Percentiles rank a stretch among this genome's conserved stretches.
These are phyloP conservation scores for Pterostichus niger DNA, from an alignment of 2,888 invertebrate genomes.

Conservation along the genomic window DNA sequence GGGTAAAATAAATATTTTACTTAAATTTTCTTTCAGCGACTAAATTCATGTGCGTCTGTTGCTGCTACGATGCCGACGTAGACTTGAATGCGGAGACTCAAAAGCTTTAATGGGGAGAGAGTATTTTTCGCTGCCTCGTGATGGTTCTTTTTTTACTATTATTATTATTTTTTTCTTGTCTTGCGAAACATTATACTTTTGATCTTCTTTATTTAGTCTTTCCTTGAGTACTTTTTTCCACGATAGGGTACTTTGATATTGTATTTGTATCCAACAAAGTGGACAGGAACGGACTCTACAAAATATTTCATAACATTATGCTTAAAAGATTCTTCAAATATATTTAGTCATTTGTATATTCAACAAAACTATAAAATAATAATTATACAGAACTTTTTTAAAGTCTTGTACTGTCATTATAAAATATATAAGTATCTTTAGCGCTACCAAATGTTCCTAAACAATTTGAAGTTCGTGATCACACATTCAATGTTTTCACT, in stretches of 20 bases:
- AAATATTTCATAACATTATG: neutral
- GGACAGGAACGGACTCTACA: neutral
- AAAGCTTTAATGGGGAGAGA: constrained; percentile 7
- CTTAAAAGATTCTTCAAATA: neutral
- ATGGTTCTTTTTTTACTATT: constrained; percentile 26
- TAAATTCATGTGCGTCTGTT: constrained; percentile 25
- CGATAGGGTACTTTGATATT: constrained; percentile 26
- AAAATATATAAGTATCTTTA: too few relatives aligned
- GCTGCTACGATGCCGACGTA: constrained; percentile 2
- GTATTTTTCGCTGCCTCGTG: constrained; percentile 3
- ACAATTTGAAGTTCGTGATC: too few relatives aligned
- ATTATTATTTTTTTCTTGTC: constrained; percentile 42
- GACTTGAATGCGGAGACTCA: neutral
- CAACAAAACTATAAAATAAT: too few relatives aligned
- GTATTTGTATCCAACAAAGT: neutral
- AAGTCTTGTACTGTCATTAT: too few relatives aligned
- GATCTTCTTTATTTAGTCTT: constrained; percentile 51
- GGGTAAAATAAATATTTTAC: constrained; percentile 67
- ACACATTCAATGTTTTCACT: too few relatives aligned
- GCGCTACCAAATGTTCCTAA: too few relatives aligned
- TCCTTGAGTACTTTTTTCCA: constrained; percentile 16
- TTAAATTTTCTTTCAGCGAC: constrained; percentile 66
- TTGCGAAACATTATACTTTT: constrained; percentile 27
- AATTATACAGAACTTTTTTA: too few relatives aligned
- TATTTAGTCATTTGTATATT: too few relatives aligned